Conservation (phyloP, 2,797 vertebrate genomes). For the Alectoris magna region DNA sequence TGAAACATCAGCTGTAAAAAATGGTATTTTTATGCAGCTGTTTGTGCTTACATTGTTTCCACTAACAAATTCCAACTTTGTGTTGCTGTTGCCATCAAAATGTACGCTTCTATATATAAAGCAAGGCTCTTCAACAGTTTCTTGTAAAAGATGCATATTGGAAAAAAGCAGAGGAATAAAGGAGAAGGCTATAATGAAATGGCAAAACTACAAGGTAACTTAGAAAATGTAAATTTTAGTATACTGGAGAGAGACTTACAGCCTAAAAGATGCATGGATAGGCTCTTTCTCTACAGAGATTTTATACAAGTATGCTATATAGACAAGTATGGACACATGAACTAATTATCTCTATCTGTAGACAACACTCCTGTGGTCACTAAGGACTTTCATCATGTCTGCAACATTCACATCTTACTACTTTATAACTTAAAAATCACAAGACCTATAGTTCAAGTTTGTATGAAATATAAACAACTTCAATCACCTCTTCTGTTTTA, state of each 20-base stretch:
- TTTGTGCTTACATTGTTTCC: neutral
- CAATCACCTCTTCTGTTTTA: neutral
- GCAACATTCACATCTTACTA: neutral
- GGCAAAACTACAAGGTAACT: neutral
- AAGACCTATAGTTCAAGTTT: neutral
- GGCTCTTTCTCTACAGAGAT: neutral
- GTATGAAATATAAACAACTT: neutral
- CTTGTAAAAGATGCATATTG: neutral
- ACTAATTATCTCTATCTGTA: neutral
- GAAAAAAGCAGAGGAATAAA: neutral
- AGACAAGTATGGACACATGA: neutral
- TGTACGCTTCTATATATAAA: neutral
- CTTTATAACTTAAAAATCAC: neutral
- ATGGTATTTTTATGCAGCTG: neutral
- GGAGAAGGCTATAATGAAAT: neutral
- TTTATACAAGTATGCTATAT: neutral
- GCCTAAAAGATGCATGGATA: neutral
- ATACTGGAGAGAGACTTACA: neutral
- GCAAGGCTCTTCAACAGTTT: neutral
- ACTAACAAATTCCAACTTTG: neutral
- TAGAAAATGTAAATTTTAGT: neutral
- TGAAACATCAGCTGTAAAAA: neutral
- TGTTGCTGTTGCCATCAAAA: neutral
- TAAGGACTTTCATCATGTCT: neutral
- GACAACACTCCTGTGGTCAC: neutral